phyloP scores from a whole-genome alignment of 2,113 vertebrate species.

The Myxocyprinus asiaticus region DNA sequence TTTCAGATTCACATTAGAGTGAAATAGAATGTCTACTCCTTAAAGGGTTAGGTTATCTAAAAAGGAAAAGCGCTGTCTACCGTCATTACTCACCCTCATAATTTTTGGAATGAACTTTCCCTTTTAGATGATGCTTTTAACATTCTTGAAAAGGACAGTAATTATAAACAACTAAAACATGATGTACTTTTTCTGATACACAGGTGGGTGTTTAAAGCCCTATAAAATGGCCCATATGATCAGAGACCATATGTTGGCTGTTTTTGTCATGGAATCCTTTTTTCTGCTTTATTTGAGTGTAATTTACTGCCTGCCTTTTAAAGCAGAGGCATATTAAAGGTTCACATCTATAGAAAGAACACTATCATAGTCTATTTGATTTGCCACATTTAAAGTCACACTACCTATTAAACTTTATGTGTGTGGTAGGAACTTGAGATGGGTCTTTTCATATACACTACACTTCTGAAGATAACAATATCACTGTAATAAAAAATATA shows the following conservation, averaged over 20 bases:
- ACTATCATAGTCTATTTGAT: not conserved
- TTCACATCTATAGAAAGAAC: constrained; percentile 15
- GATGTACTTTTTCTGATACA: no score
- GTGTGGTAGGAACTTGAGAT: no score
- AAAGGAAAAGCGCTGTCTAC: not conserved
- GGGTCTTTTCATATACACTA: no score
- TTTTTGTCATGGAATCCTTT: no score
- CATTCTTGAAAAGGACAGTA: not conserved
- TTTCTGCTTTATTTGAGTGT: constrained; percentile 12
- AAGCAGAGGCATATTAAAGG: constrained; percentile 43
- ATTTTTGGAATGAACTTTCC: no score
- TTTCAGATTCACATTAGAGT: no score
- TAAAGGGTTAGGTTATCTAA: not conserved
- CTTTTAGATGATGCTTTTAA: no score
- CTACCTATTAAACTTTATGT: not conserved
- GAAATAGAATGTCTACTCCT: no score
- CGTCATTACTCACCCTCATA: no score
- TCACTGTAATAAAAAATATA: no score
- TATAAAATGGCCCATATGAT: constrained; percentile 58
- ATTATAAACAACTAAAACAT: not conserved
- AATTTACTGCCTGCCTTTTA: constrained; percentile 40
- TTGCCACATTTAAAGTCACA: not conserved
- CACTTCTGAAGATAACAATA: no score
- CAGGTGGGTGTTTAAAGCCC: constrained; percentile 60
- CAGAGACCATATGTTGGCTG: constrained; percentile 31